Evolutionary conservation across 2,888 invertebrate genomes (phyloP), one percentile per base, ranked within the genome.

Genomic region (Agrochola lota): DNA sequence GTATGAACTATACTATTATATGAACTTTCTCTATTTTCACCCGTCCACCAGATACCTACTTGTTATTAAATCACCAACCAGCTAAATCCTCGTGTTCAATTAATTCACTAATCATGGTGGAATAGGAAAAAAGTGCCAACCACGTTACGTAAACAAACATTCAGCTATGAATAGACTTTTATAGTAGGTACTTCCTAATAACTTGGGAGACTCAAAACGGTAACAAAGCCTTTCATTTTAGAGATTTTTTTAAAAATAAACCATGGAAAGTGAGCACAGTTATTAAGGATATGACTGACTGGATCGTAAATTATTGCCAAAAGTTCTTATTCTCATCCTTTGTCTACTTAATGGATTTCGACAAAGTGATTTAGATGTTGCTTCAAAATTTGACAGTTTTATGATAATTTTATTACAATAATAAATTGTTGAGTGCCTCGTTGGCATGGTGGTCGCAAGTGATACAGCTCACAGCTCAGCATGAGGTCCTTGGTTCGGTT

Each of bases 241-340:
- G 17, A 55, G 43, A 46, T 59, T 46, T 52, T 68, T 83, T 57
- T 12, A 12, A 23, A 78, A 83, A n/a, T n/a, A n/a, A n/a, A 62
- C 30, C 46, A 12, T 59, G 59, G 52, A 55, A 43, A 69, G 23
- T 26, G 55, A 64, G 49, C 23, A 12, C n/a, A 57, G 35, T 49
- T 43, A 57, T 75, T 62, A 62, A 63, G 26, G 20, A 40, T 43
- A 35, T 40, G 49, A 59, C 71, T 35, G 59, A 46, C 20, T 62
- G 30, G 46, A 15, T 59, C 49, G 49, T 57, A 68, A 63, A 67
- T 71, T 49, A 70, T 55, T 63, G 26, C 15, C 5, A 26, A 20
- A 23, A 62, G 46, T 66, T 75, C 46, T 23, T 57, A 60, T 66
- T 64, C 7, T 35, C 23, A 64, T 60, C 57, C 57, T 71, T 77